Evolutionary conservation across 2,888 invertebrate species (phyloP).

Genomic region (Creontiades dilutus): DNA sequence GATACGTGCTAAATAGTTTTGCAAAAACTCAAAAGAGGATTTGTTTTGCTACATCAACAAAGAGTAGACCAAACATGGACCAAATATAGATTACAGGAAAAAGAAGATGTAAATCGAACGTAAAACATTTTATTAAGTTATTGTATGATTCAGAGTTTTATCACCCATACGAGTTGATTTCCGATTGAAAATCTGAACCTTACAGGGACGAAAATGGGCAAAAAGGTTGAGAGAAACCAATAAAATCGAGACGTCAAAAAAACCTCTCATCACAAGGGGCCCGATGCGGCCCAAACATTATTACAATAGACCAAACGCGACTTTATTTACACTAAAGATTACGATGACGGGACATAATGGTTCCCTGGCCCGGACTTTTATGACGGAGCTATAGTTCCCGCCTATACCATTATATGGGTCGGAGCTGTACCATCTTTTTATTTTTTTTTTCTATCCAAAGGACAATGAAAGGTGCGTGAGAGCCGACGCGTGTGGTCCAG

Average conservation of each 20-base stretch:
- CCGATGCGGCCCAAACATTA: constrained; percentile 4
- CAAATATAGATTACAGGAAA: too few relatives aligned
- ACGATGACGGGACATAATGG: constrained; percentile 16
- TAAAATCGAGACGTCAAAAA: constrained; percentile 11
- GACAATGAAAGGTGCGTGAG: constrained; percentile 36
- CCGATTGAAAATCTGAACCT: background rate
- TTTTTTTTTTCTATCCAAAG: constrained; percentile 20
- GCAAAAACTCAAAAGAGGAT: too few relatives aligned
- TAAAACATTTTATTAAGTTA: too few relatives aligned
- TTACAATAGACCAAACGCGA: constrained; percentile 46
- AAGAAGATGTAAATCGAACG: too few relatives aligned
- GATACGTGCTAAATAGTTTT: too few relatives aligned
- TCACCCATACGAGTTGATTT: too few relatives aligned
- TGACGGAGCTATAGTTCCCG: constrained; percentile 1
- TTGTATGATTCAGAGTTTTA: too few relatives aligned
- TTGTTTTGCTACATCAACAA: too few relatives aligned
- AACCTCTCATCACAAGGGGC: background rate
- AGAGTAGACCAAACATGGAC: too few relatives aligned
- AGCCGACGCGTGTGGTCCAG: constrained; percentile 21
- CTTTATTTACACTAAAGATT: constrained; percentile 44
- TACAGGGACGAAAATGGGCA: background rate
- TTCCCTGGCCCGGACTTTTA: background rate
- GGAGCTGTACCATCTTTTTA: background rate
- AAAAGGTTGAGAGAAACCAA: background rate
- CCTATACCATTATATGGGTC: constrained; percentile 8